A percentile compares a stretch with the other conserved stretches of the same genome.
Evolutionary conservation across 2,797 vertebrate genomes (phyloP).

Genomic region (Synaphobranchus kaupii): DNA sequence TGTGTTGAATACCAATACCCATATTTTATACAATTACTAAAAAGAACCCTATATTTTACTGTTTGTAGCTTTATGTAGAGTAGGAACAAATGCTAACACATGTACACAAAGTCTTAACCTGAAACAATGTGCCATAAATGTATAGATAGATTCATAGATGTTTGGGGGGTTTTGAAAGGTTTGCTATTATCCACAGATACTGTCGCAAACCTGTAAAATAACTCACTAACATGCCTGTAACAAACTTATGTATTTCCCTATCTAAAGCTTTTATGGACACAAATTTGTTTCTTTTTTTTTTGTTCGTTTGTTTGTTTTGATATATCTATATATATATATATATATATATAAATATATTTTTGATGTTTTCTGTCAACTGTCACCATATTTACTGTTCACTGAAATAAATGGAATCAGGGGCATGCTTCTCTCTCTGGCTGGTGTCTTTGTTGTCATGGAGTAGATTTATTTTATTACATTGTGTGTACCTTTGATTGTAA

Average conservation of each 20-base stretch:
- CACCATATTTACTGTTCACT: constrained; percentile 30
- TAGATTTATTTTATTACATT: constrained; percentile 20
- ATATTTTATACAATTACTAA: constrained; percentile 28
- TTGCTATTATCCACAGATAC: constrained; percentile 26
- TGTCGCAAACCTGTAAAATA: constrained; percentile 37
- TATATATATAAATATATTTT: constrained; percentile 29
- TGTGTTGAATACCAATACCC: constrained; percentile 24
- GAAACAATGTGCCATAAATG: constrained; percentile 33
- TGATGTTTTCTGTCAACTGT: constrained; percentile 36
- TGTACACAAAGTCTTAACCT: constrained; percentile 27
- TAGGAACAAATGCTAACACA: constrained; percentile 38
- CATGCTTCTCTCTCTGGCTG: constrained; percentile 27
- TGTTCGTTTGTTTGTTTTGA: constrained; percentile 26
- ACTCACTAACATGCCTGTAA: constrained; percentile 29
- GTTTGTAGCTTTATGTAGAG: constrained; percentile 33
- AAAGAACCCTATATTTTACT: constrained; percentile 35
- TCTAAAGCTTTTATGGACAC: constrained; percentile 26
- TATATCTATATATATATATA: not conserved
- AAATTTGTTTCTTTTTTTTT: not conserved
- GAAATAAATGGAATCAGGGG: constrained; percentile 37
- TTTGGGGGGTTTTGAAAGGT: constrained; percentile 11
- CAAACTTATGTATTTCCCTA: constrained; percentile 23
- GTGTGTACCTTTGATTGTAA: constrained; percentile 34
- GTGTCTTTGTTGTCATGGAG: constrained; percentile 24
- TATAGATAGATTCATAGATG: constrained; percentile 10